Evolutionary conservation across 2,888 invertebrate species (phyloP).

Genomic region (Patella caerulea): DNA sequence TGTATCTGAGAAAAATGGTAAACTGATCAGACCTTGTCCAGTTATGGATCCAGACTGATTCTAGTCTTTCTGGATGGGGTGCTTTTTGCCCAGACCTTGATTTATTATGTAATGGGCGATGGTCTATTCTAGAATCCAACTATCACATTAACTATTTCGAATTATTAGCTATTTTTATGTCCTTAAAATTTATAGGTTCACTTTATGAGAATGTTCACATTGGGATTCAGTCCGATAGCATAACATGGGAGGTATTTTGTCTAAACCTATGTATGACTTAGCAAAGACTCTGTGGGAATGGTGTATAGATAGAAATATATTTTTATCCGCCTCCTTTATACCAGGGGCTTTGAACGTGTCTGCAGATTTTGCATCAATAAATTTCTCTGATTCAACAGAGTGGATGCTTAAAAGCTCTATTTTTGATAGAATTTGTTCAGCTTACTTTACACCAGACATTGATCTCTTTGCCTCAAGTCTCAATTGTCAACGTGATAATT

Average conservation of each 20-base stretch:
- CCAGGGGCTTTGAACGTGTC: conserved; percentile 3
- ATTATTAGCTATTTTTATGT: conserved; percentile 13
- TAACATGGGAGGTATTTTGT: conserved; percentile 13
- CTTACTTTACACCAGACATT: conserved; percentile 33
- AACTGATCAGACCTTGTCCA: neutral
- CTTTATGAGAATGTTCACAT: conserved; percentile 3
- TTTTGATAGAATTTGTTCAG: conserved; percentile 14
- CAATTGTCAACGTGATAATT: conserved; percentile 20
- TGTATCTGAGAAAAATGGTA: neutral
- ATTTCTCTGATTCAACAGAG: conserved; percentile 9
- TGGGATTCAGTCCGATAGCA: conserved; percentile 13
- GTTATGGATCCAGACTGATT: conserved; percentile 8
- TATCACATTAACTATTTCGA: conserved; percentile 25
- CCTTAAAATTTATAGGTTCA: conserved; percentile 7
- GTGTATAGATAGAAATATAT: neutral
- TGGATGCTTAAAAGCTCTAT: conserved; percentile 15
- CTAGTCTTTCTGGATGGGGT: conserved; percentile 18
- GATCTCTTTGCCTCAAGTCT: conserved; percentile 36
- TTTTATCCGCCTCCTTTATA: neutral
- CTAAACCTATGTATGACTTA: neutral
- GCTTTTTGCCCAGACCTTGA: neutral
- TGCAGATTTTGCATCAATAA: conserved; percentile 3
- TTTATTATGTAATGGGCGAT: conserved; percentile 2
- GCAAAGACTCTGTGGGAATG: conserved; percentile 14
- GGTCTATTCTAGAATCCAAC: conserved; percentile 12